Evolutionary conservation across 2,113 vertebrate species (phyloP).

Genomic region (Tragulus kanchil): DNA sequence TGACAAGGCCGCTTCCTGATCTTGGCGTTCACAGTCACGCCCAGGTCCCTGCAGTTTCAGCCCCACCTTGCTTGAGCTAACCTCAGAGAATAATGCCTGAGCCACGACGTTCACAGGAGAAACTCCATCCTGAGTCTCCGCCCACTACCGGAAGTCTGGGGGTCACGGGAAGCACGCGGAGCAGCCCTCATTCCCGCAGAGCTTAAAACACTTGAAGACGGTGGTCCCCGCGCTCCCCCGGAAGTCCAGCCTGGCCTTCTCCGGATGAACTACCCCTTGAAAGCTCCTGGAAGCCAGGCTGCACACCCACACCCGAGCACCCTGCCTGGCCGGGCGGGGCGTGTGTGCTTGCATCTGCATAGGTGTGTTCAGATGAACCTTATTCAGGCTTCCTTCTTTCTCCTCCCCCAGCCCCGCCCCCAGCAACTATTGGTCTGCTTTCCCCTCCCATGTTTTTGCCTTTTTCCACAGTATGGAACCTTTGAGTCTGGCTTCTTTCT

Average conservation of each 20-base stretch:
- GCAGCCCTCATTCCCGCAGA: rapidly evolving
- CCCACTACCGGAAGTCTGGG: not conserved
- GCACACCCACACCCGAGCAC: not conserved
- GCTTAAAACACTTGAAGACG: not conserved
- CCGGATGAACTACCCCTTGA: not conserved
- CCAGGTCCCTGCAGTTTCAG: not conserved
- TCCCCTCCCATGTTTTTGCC: not conserved
- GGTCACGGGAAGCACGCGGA: not conserved
- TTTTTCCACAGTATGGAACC: not conserved
- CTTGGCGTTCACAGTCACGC: not conserved
- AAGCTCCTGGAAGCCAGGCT: not conserved
- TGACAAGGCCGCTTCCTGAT: not conserved
- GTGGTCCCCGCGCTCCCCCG: not conserved
- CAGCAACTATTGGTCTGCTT: not conserved
- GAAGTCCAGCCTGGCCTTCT: not conserved
- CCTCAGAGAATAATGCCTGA: not conserved
- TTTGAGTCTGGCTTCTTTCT: not conserved
- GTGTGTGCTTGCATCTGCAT: rapidly evolving
- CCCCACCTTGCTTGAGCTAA: not conserved
- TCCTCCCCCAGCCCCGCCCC: not conserved
- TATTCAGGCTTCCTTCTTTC: not conserved
- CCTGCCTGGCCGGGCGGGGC: not conserved
- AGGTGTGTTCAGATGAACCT: not conserved
- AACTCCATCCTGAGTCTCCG: not conserved
- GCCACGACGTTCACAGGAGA: not conserved